phyloP scores from a whole-genome alignment of 2,797 vertebrate genomes.

The Dromococcyx pavoninus region DNA sequence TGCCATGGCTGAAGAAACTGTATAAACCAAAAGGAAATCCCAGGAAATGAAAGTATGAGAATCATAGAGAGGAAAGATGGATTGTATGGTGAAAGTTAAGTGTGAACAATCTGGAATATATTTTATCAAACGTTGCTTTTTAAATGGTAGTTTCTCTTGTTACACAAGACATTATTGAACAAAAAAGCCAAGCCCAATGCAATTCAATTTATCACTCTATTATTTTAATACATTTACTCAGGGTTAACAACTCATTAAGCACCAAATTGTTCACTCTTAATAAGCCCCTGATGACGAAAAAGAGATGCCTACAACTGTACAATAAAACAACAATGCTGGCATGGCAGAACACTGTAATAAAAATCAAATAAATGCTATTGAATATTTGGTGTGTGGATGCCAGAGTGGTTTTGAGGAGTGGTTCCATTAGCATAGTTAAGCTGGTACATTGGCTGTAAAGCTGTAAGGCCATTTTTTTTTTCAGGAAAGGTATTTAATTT shows the following conservation, averaged over 20 bases:
- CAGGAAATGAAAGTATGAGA: neutral
- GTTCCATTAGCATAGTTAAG: neutral
- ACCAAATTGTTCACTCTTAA: conserved; percentile 76
- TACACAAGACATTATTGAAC: conserved; percentile 63
- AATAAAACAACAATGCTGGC: conserved; percentile 66
- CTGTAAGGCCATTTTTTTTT: neutral
- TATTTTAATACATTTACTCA: conserved; percentile 80
- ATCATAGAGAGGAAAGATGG: conserved; percentile 7
- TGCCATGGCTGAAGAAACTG: neutral
- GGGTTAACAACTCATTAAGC: conserved; percentile 79
- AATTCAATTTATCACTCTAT: conserved; percentile 75
- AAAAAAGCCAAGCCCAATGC: conserved; percentile 2
- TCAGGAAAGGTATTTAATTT: neutral
- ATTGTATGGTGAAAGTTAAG: conserved; percentile 51
- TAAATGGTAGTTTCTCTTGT: conserved; percentile 67
- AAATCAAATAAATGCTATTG: conserved; percentile 64
- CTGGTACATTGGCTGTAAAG: neutral
- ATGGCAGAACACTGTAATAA: conserved; percentile 58
- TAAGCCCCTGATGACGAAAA: conserved; percentile 72
- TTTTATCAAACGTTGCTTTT: conserved; percentile 69
- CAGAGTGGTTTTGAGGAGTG: conserved; percentile 9
- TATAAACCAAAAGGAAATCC: neutral
- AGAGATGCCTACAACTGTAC: conserved; percentile 65
- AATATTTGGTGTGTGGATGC: conserved; percentile 26
- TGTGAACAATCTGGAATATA: conserved; percentile 46